Conservation (phyloP, 2,113 vertebrate genomes). For the Cryptomyrus ogoouensis region DNA sequence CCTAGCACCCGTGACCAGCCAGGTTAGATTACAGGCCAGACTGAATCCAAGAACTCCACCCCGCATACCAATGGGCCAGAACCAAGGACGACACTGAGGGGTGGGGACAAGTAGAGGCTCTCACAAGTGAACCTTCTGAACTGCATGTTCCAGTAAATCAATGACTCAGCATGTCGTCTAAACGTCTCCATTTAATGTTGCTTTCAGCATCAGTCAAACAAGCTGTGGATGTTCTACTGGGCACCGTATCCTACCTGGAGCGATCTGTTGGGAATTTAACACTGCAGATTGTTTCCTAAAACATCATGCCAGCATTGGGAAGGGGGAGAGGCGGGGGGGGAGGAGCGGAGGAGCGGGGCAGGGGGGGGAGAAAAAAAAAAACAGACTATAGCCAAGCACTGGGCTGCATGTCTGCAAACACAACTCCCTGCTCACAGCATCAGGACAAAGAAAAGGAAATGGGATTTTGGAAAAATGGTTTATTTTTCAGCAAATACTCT, state of each 20-base stretch:
- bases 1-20: not conserved
- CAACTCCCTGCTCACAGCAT: not conserved
- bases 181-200: constrained; percentile 8
- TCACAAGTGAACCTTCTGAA: not conserved
- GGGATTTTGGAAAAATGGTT: constrained; percentile 55
- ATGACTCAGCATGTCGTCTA: not conserved
- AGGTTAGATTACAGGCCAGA: not conserved
- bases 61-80: not conserved
- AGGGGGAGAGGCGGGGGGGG: too few species aligned
- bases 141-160: not conserved
- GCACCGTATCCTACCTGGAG: not conserved
- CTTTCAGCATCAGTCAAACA: not conserved
- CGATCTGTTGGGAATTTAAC: not conserved
- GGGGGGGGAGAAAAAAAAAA: not conserved
- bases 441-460: constrained; percentile 29
- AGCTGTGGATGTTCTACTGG: not conserved
- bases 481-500: constrained; percentile 44
- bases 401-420: not conserved
- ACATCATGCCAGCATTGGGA: not conserved
- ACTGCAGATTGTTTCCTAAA: not conserved
- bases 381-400: not conserved
- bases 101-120: not conserved
- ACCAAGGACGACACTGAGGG: not conserved
- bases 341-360: too few species aligned
- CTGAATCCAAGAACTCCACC: not conserved